Conservation (phyloP, 2,797 vertebrate genomes). For the Coilia nasus region DNA sequence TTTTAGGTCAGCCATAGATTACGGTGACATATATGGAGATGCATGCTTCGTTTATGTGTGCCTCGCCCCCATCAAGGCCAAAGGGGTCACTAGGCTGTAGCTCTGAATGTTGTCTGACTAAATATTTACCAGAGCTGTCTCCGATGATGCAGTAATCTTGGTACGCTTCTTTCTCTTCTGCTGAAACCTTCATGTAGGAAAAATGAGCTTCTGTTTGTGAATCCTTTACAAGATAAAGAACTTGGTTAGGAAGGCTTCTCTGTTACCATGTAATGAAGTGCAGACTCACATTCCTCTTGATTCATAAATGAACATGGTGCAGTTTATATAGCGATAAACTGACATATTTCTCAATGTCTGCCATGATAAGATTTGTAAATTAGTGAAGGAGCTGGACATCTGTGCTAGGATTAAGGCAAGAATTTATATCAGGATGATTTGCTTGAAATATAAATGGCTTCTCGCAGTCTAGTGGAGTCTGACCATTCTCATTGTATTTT, state of each 20-base stretch:
- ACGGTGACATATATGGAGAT: conserved; percentile 1
- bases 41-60: not conserved
- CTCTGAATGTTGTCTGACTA: conserved; percentile 35
- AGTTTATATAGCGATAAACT: not conserved
- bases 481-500: not conserved
- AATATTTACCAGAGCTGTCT: conserved; percentile 53
- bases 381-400: not conserved
- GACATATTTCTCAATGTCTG: conserved; percentile 2
- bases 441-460: conserved; percentile 23
- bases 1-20: conserved; percentile 9
- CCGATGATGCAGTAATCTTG: conserved; percentile 37
- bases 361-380: not conserved
- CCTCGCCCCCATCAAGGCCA: not conserved
- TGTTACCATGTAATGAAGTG: conserved; percentile 22
- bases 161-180: conserved; percentile 21
- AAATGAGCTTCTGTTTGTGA: conserved; percentile 15
- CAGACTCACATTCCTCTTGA: not conserved
- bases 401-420: conserved; percentile 17
- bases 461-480: not conserved
- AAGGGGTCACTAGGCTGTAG: conserved; percentile 26
- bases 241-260: conserved; percentile 16
- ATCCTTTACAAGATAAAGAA: not conserved
- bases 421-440: not conserved
- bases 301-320: not conserved
- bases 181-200: not conserved